These are phyloP conservation scores for Lepus americanus DNA, from an alignment of 2,113 vertebrate species.

Conservation along the genomic window DNA sequence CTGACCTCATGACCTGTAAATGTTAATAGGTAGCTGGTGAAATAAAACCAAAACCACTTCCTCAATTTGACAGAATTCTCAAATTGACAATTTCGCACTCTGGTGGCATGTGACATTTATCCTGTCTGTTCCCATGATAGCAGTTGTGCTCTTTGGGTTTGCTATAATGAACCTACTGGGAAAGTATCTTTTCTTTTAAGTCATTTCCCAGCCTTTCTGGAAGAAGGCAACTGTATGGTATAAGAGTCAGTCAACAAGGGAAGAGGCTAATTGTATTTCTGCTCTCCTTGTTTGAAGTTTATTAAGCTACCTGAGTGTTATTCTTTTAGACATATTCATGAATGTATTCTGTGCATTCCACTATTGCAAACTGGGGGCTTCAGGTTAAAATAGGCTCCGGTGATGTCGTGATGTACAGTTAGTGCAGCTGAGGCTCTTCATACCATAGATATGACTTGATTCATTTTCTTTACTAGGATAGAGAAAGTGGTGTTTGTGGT, in stretches of 20 bases:
- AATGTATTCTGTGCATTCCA: neutral
- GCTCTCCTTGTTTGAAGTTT: conserved; percentile 25
- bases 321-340: neutral
- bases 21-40: neutral
- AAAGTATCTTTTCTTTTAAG: conserved; percentile 29
- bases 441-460: neutral
- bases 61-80: neutral
- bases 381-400: neutral
- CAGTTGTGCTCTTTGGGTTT: conserved; percentile 5
- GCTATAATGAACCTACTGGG: neutral
- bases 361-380: neutral
- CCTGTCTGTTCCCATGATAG: neutral
- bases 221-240: conserved; percentile 18
- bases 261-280: conserved; percentile 32
- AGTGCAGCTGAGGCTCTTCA: neutral
- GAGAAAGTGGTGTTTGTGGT: neutral
- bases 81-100: neutral
- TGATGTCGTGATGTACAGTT: neutral
- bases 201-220: conserved; percentile 5
- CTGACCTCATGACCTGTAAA: no score
- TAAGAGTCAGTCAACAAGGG: neutral
- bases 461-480: conserved; percentile 40
- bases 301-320: conserved; percentile 11
- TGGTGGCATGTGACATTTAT: neutral
- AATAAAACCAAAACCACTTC: conserved; percentile 2